Conservation (phyloP, 2,113 vertebrate species). For the Spea multiplicata region DNA sequence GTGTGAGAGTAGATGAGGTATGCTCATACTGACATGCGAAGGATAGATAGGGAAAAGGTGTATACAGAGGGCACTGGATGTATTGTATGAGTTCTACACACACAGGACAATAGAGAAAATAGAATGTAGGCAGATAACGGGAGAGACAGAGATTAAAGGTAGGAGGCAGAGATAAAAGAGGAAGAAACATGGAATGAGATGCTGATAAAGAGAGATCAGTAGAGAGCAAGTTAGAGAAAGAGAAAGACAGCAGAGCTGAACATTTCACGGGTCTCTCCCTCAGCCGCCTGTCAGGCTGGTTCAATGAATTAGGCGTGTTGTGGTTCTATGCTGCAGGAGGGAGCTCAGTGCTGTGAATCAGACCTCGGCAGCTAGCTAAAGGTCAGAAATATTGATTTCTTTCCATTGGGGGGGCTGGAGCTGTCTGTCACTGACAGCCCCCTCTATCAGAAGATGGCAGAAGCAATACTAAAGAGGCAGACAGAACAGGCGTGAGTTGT, state of each 20-base stretch:
- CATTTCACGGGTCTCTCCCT: slow-evolving; percentile 45
- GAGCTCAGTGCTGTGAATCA: slow-evolving; percentile 48
- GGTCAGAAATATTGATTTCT: slow-evolving; percentile 49
- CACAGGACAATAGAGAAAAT: slow-evolving; percentile 29
- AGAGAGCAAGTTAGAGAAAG: slow-evolving; percentile 37
- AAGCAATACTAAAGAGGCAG: slow-evolving; percentile 46
- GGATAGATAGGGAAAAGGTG: slow-evolving; percentile 36
- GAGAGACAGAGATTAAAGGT: slow-evolving; percentile 22
- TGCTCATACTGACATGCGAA: slow-evolving; percentile 39
- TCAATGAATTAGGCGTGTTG: slow-evolving; percentile 44
- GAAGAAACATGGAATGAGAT: slow-evolving; percentile 26
- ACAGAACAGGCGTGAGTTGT: slow-evolving; percentile 14
- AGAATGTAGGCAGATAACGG: slow-evolving; percentile 20
- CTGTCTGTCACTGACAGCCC: slow-evolving; percentile 44
- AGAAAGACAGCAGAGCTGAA: slow-evolving; percentile 40
- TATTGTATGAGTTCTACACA: slow-evolving; percentile 26
- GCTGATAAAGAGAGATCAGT: slow-evolving; percentile 39
- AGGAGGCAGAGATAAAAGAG: slow-evolving; percentile 26
- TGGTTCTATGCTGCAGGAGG: slow-evolving; percentile 37
- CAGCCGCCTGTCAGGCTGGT: slow-evolving; percentile 46
- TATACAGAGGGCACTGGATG: slow-evolving; percentile 35
- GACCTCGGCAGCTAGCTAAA: slow-evolving; percentile 46
- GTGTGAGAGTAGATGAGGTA: slow-evolving; percentile 29
- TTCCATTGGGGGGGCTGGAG: slow-evolving; percentile 37
- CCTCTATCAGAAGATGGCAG: slow-evolving; percentile 35